These are phyloP conservation scores for Brachyistius frenatus DNA, from an alignment of 2,113 vertebrate genomes.

Conservation along the genomic window DNA sequence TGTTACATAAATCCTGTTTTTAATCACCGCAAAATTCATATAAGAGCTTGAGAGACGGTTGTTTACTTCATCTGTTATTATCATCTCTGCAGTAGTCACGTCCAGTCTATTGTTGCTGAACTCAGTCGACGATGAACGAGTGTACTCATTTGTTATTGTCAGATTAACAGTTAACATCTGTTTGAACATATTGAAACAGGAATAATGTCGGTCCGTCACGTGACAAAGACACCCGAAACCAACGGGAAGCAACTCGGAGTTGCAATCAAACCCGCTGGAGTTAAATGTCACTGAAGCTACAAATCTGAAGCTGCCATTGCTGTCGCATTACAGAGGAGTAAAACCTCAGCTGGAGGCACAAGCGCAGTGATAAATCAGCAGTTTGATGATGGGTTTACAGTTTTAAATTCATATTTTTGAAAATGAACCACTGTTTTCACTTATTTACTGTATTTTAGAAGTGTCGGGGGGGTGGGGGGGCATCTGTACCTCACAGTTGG, in stretches of 20 bases:
- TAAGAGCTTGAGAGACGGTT: neutral
- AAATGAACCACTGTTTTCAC: neutral
- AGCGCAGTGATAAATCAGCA: neutral
- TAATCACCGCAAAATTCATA: neutral
- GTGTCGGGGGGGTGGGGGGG: too few species aligned
- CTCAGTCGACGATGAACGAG: neutral
- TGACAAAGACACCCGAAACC: neutral
- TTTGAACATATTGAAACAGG: neutral
- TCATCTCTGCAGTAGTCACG: conserved; percentile 3
- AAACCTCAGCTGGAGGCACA: neutral
- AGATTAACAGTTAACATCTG: conserved; percentile 7
- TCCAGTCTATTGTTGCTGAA: conserved; percentile 1
- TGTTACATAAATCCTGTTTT: conserved; percentile 13
- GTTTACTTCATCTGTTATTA: conserved; percentile 23
- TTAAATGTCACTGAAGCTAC: neutral
- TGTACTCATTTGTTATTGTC: conserved; percentile 3
- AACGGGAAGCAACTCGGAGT: neutral
- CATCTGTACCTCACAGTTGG: too few species aligned
- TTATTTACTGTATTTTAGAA: too few species aligned
- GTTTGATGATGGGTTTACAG: neutral
- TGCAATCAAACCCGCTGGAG: neutral
- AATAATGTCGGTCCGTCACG: neutral
- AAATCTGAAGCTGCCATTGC: neutral
- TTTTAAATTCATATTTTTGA: neutral
- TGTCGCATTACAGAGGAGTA: neutral